Base-by-base conservation (phyloP, 2,797 vertebrate genomes). In the Bradypus variegatus region DNA sequence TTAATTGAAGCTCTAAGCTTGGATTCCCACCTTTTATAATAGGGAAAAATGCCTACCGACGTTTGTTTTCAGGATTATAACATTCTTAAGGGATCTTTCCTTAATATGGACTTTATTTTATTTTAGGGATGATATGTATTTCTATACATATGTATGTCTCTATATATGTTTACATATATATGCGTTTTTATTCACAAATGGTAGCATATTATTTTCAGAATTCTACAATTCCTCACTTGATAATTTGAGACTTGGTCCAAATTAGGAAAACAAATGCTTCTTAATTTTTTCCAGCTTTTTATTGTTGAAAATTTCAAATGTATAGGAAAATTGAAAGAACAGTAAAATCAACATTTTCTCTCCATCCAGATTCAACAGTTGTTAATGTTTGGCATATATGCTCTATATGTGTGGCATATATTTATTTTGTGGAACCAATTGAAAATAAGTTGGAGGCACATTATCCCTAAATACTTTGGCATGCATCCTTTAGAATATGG, bases 231-330 rank as follows among this genome's bases (percentile, higher is more conserved):
- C 83, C 50, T 83, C 10, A 29, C 31, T 81, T 65, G 36, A 50
- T 29, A 67, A 0, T 87, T 83, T 94, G 55, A 88, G 38, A 89
- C 16, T 80, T 80, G 55, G 27, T 75, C 27, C 33, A 85, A 36
- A 87, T 90, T 82, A 86, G 60, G 36, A 85, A 91, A 84, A 70
- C 12, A 91, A 86, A 83, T 93, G 11, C 25, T 70, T 77, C 13
- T 69, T 81, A 73, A 38, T 73, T 75, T 91, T 73, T 79, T 87
- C 48, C 19, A 81, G 27, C 53, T 88, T 94, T 88, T 91, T 92
- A 89, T 80, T 91, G 70, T 55, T 12, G 78, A 86, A 88, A 48
- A 23, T 72, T 89, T 72, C 15, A 77, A 41, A 64, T 5, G 6
- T 73, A 67, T 81, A 93, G 48, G 53, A 82, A 88, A 79, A 6